A percentile compares a stretch with the other conserved stretches of the same genome.
Conservation (phyloP, 2,797 vertebrate genomes). For the Ataeniobius toweri region DNA sequence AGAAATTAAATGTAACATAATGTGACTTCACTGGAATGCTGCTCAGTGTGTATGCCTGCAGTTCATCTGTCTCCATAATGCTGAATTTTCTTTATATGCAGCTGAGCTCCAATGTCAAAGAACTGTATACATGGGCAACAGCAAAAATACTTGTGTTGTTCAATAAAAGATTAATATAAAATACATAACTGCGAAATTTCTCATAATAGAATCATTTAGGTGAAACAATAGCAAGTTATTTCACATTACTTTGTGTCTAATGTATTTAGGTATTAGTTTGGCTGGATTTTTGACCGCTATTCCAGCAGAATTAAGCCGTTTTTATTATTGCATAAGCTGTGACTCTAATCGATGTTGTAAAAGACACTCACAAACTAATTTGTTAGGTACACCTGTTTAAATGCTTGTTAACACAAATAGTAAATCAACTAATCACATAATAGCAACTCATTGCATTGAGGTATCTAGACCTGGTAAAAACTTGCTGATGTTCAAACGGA, state of each 20-base stretch:
- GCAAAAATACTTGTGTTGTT: not conserved
- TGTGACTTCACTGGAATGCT: slow-evolving; percentile 15
- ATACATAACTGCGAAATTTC: not conserved
- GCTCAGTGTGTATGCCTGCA: slow-evolving; percentile 33
- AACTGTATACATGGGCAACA: not conserved
- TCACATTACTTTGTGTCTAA: not conserved
- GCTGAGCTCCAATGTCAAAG: slow-evolving; percentile 32
- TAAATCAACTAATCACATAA: too few relatives aligned
- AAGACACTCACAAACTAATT: too few relatives aligned
- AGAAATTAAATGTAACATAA: not conserved
- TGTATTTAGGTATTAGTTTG: not conserved
- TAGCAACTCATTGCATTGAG: too few relatives aligned
- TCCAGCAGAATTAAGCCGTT: not conserved
- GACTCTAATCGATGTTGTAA: too few relatives aligned
- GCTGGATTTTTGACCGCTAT: not conserved
- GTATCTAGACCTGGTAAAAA: too few relatives aligned
- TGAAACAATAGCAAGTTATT: not conserved
- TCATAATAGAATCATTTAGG: not conserved
- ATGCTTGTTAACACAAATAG: too few relatives aligned
- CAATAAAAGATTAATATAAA: not conserved
- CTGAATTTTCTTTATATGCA: slow-evolving; percentile 32
- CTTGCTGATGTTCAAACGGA: too few relatives aligned
- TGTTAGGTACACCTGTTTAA: too few relatives aligned
- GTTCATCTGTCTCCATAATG: slow-evolving; percentile 23
- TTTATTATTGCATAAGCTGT: not conserved